These are phyloP conservation scores for Eriocheir sinensis DNA, from an alignment of 1,140 invertebrate species.

Conservation along the genomic window DNA sequence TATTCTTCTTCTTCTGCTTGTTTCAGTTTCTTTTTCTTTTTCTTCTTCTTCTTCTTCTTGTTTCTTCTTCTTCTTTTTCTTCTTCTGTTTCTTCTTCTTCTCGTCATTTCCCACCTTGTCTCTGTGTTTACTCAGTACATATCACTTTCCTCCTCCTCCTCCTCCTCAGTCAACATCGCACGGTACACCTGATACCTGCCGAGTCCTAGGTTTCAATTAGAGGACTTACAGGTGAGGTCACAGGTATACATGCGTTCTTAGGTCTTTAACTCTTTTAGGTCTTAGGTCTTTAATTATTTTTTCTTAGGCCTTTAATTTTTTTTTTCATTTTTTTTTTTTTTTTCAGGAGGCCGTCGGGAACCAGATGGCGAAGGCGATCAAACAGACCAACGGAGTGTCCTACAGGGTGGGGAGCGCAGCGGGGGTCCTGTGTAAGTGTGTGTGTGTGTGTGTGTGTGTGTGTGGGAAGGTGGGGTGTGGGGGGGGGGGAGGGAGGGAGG, in stretches of 20 bases:
- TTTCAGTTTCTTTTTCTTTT: too few relatives aligned
- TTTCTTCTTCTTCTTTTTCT: background rate
- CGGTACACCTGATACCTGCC: background rate
- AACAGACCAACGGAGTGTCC: background rate
- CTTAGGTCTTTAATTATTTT: background rate
- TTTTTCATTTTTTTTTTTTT: background rate
- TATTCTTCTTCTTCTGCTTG: too few relatives aligned
- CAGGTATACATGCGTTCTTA: background rate
- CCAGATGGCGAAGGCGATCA: slow-evolving; percentile 39
- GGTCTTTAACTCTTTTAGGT: background rate
- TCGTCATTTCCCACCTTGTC: too few relatives aligned
- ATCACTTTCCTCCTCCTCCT: too few relatives aligned
- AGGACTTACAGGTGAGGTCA: background rate
- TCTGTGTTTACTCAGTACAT: too few relatives aligned
- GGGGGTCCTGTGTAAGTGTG: slow-evolving; percentile 52
- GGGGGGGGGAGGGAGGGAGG: background rate
- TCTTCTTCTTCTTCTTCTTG: too few relatives aligned
- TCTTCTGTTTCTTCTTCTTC: too few relatives aligned
- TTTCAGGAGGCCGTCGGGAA: background rate
- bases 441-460: slow-evolving; percentile 22
- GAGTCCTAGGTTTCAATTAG: background rate
- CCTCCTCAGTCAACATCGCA: too few relatives aligned
- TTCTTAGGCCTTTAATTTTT: background rate
- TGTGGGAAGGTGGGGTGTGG: background rate
- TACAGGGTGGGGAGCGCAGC: slow-evolving; percentile 44